Evolutionary conservation across 2,888 invertebrate species (phyloP).

Genomic region (Spicauda simplicius): DNA sequence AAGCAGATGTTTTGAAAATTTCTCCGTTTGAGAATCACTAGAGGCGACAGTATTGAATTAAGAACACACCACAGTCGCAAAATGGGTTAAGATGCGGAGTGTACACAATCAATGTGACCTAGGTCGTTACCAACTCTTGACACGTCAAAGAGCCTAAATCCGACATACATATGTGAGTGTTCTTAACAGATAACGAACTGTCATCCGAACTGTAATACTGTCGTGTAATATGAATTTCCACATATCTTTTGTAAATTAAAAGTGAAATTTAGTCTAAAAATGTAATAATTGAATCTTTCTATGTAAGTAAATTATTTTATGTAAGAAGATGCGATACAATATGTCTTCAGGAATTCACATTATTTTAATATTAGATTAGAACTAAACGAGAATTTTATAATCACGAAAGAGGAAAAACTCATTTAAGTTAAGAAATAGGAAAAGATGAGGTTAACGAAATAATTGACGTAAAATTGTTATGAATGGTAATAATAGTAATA

Average conservation of each 20-base stretch:
- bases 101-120: conserved; percentile 29
- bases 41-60: neutral
- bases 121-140: conserved; percentile 24
- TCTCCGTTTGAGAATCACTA: neutral
- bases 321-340: too few species aligned
- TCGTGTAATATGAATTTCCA: neutral
- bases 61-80: conserved; percentile 4
- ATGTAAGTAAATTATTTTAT: too few species aligned
- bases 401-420: too few species aligned
- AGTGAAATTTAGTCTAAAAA: too few species aligned
- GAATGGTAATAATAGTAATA: too few species aligned
- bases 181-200: conserved; percentile 23
- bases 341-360: too few species aligned
- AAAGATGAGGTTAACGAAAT: too few species aligned
- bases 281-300: too few species aligned
- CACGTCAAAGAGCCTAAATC: conserved; percentile 28
- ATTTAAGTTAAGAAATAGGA: too few species aligned
- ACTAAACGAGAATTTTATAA: too few species aligned
- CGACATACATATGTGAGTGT: conserved; percentile 18
- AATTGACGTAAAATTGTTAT: too few species aligned
- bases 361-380: too few species aligned
- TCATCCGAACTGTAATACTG: conserved; percentile 4
- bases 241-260: neutral
- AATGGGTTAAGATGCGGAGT: conserved; percentile 23
- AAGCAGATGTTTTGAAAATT: neutral